Conservation (phyloP, 2,888 invertebrate genomes). For the Rhagophthalmus giganteus region DNA sequence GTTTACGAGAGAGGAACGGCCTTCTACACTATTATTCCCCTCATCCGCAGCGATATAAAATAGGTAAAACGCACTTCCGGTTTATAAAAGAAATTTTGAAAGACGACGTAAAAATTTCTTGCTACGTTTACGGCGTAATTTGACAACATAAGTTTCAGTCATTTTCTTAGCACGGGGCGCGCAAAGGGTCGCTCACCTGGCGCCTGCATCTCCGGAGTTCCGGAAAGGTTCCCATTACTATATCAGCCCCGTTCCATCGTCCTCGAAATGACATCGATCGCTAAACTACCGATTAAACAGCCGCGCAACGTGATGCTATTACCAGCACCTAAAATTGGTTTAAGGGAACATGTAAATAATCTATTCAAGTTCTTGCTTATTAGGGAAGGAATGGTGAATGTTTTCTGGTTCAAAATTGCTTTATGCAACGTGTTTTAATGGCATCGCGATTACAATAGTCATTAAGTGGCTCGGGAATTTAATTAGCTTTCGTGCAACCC, state of each 20-base stretch:
- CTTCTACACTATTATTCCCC: too few relatives aligned
- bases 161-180: neutral
- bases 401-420: neutral
- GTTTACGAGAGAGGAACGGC: too few relatives aligned
- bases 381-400: neutral
- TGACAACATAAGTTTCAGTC: neutral
- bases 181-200: conserved; percentile 22
- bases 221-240: conserved; percentile 17
- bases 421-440: too few relatives aligned
- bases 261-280: conserved; percentile 20
- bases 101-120: neutral
- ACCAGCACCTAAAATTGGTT: conserved; percentile 10
- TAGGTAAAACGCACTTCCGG: too few relatives aligned
- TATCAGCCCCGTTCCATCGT: conserved; percentile 9
- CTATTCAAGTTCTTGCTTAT: conserved; percentile 5
- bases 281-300: conserved; percentile 11
- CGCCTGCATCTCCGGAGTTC: conserved; percentile 26
- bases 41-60: too few relatives aligned
- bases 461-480: too few relatives aligned
- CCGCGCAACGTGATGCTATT: conserved; percentile 16
- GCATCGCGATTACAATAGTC: too few relatives aligned
- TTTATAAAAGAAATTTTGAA: too few relatives aligned
- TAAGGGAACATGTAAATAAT: conserved; percentile 13
- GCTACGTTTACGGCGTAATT: neutral
- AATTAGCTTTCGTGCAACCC: too few relatives aligned